Evolutionary conservation across 92 coral and sea anemone species (phyloP).

Genomic region (Paramuricea clavata): DNA sequence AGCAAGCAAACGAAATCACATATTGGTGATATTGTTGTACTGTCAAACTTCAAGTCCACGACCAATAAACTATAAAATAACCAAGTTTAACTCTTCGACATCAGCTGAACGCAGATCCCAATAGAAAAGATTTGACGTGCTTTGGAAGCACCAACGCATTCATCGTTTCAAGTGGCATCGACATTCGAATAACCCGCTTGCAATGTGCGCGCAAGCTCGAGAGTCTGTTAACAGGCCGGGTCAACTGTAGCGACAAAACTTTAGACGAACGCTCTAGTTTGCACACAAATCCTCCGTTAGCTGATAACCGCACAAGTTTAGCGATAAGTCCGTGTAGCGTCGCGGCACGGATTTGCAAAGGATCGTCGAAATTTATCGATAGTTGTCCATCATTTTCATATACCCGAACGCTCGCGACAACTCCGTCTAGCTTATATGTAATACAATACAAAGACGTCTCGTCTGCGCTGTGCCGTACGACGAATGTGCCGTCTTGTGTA

Average conservation of each 20-base stretch:
- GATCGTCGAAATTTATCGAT: slow-evolving; percentile 47
- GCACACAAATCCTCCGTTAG: slow-evolving; percentile 11
- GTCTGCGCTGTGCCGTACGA: slow-evolving; percentile 28
- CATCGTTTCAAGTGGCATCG: slow-evolving; percentile 9
- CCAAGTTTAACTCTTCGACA: background rate
- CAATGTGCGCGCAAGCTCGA: slow-evolving; percentile 50
- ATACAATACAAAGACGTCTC: slow-evolving; percentile 8
- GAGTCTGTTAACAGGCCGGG: slow-evolving; percentile 19
- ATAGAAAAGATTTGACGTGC: slow-evolving; percentile 24
- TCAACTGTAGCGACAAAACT: slow-evolving; percentile 29
- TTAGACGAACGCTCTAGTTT: slow-evolving; percentile 21
- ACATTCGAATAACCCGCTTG: slow-evolving; percentile 42
- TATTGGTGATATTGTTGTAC: background rate
- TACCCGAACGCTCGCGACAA: slow-evolving; percentile 27
- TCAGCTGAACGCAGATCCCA: background rate
- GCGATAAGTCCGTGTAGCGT: slow-evolving; percentile 47
- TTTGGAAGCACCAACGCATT: slow-evolving; percentile 16
- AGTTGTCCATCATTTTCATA: slow-evolving; percentile 32
- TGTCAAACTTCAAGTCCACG: background rate
- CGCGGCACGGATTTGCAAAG: slow-evolving; percentile 26
- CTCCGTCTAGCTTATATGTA: slow-evolving; percentile 28
- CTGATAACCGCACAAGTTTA: slow-evolving; percentile 12
- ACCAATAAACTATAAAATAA: background rate
- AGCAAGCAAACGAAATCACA: background rate
- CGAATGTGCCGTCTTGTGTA: slow-evolving; percentile 21